Evolutionary conservation across 2,797 vertebrate genomes (phyloP), one percentile per base, ranked within the genome.

Genomic region (Lithobates sylvaticus): DNA sequence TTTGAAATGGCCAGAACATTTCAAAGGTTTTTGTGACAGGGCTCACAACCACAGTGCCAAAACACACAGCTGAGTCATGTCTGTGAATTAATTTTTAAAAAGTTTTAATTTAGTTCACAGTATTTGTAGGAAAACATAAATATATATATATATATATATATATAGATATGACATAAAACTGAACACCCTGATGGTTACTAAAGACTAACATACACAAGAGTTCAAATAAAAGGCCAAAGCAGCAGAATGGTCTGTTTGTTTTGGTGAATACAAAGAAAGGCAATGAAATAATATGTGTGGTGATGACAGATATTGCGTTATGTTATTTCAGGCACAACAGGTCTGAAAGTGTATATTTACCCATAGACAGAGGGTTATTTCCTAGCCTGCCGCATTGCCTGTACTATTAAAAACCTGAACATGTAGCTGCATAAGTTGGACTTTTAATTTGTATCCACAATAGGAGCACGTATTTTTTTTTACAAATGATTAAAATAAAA

Each of bases 401-500:
- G 64, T 39, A 8, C 84, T 13, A 80, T 47, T 79, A 54, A 23
- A 26, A 82, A 23, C 15, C 70, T 75, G 58, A 74, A 79, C 58
- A 67, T 74, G 70, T 72, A 64, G 70, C 80, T 76, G 12, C 72
- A 75, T 29, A 76, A 68, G 61, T 68, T 16, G 36, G 26, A 26
- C 10, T 64, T 64, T 82, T 82, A 82, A 81, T 86, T 86, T 81
- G 61, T 80, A 84, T 70, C 76, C 81, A 84, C 78, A 84, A 87
- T 76, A 87, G 70, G 36, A 83, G 29, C 85, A 10, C 68, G 68
- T 12, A 39, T 80, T 78, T 44, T 29, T 29, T 44, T 84, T 69
- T 69, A 64, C 36, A 74, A 87, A 87, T 78, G 32, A 87, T 87
- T 83, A 87, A 83, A 83, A 68, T 87, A 78, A 83, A 83, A 84